phyloP scores from a whole-genome alignment of 1,140 invertebrate species.

The Maniola jurtina region DNA sequence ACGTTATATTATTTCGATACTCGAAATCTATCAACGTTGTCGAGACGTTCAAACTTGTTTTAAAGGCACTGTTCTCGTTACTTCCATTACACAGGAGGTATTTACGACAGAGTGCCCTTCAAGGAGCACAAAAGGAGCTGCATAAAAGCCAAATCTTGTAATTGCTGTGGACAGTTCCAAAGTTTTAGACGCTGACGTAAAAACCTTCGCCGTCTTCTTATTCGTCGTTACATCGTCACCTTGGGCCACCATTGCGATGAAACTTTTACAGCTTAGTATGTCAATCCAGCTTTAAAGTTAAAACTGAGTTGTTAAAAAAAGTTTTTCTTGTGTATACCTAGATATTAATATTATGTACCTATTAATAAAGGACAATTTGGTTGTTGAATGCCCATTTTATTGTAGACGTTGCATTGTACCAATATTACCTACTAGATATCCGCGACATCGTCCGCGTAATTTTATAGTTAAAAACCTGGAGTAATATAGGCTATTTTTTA shows the following conservation, averaged over 20 bases:
- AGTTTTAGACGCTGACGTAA: slow-evolving; percentile 11
- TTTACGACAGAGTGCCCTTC: slow-evolving; percentile 13
- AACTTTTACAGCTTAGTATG: neutral
- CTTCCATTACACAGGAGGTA: slow-evolving; percentile 7
- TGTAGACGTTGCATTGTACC: no score
- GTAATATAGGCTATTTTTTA: no score
- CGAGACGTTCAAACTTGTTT: no score
- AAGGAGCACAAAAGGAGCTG: slow-evolving; percentile 9
- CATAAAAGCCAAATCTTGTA: slow-evolving; percentile 34
- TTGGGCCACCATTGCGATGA: neutral
- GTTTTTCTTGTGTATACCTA: no score
- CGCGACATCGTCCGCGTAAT: no score
- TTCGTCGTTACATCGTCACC: neutral
- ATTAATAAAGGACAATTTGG: no score
- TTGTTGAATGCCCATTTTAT: no score
- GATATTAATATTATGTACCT: no score
- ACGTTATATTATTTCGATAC: no score
- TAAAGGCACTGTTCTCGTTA: neutral
- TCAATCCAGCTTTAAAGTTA: neutral
- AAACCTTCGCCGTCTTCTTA: slow-evolving; percentile 5
- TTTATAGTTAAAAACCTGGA: no score
- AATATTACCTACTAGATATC: no score
- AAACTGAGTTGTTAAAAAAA: neutral
- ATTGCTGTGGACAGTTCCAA: slow-evolving; percentile 13
- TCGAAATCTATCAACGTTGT: no score